Evolutionary conservation across 2,888 invertebrate genomes (phyloP).

Genomic region (Hirtodrosophila trivittata): DNA sequence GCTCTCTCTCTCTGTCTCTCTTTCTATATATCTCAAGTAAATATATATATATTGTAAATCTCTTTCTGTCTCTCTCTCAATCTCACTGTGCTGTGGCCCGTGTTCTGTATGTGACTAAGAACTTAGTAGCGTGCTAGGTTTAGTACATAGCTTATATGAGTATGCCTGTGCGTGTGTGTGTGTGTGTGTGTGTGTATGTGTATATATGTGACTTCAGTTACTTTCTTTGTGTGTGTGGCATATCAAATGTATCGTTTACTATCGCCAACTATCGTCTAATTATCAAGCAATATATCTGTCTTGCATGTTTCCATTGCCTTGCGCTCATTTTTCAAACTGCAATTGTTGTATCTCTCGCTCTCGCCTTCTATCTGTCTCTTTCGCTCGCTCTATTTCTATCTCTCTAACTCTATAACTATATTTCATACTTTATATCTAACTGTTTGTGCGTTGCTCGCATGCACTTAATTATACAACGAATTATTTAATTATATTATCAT

Average conservation of each 20-base stretch:
- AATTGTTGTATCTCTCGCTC: conserved; percentile 10
- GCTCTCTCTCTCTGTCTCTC: conserved; percentile 42
- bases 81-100: conserved; percentile 66
- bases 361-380: conserved; percentile 2
- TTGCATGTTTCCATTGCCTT: conserved; percentile 69
- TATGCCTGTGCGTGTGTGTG: conserved; percentile 36
- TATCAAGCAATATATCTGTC: conserved; percentile 35
- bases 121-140: conserved; percentile 70
- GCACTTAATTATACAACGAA: conserved; percentile 58
- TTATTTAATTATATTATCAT: conserved; percentile 26
- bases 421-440: no score
- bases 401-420: conserved; percentile 14
- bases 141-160: conserved; percentile 57
- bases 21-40: conserved; percentile 41
- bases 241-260: conserved; percentile 39
- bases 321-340: conserved; percentile 31
- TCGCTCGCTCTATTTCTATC: conserved; percentile 12
- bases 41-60: conserved; percentile 35
- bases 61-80: conserved; percentile 38
- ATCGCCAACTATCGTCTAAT: conserved; percentile 39
- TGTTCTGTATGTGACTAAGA: conserved; percentile 61
- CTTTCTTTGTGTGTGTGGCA: conserved; percentile 28
- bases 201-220: conserved; percentile 19
- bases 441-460: conserved; percentile 59
- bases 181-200: conserved; percentile 25